A percentile compares a stretch with the other conserved stretches of the same genome.
Evolutionary conservation across 2,113 vertebrate species (phyloP).

Genomic region (Hipposideros armiger): DNA sequence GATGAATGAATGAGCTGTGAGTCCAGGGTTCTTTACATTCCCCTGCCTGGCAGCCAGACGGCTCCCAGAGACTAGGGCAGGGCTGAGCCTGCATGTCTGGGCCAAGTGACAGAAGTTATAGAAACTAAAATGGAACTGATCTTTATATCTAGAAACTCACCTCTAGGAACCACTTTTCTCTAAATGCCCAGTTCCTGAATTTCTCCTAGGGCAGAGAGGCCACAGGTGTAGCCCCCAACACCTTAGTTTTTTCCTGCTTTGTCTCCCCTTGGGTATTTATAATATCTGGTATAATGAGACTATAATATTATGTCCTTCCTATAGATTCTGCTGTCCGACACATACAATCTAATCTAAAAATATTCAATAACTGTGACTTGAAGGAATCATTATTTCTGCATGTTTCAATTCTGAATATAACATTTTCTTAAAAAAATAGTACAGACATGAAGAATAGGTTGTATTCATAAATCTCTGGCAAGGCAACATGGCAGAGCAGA

Average conservation of each 20-base stretch:
- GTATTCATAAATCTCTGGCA: not conserved
- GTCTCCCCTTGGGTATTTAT: not conserved
- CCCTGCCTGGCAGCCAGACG: not conserved
- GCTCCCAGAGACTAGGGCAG: not conserved
- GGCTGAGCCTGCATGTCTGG: not conserved
- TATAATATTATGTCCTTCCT: not conserved
- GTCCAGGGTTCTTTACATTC: not conserved
- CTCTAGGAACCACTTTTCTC: not conserved
- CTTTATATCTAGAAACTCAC: not conserved
- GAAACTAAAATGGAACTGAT: not conserved
- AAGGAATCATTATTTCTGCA: not conserved
- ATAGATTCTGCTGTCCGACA: not conserved
- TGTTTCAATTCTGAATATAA: slow-evolving; percentile 42
- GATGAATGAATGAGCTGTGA: not conserved
- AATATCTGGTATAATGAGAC: not conserved
- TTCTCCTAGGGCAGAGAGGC: not conserved
- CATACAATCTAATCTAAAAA: slow-evolving; percentile 10
- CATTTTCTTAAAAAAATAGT: slow-evolving; percentile 40
- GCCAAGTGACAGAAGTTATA: not conserved
- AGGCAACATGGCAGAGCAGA: not conserved
- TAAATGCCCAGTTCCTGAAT: slow-evolving; percentile 4
- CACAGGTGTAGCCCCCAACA: not conserved
- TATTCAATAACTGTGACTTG: not conserved
- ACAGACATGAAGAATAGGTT: not conserved
- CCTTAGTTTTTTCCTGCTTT: not conserved